Evolutionary conservation across 2,797 vertebrate species (phyloP), one percentile per base, ranked within the genome.

Genomic region (Prionace glauca): DNA sequence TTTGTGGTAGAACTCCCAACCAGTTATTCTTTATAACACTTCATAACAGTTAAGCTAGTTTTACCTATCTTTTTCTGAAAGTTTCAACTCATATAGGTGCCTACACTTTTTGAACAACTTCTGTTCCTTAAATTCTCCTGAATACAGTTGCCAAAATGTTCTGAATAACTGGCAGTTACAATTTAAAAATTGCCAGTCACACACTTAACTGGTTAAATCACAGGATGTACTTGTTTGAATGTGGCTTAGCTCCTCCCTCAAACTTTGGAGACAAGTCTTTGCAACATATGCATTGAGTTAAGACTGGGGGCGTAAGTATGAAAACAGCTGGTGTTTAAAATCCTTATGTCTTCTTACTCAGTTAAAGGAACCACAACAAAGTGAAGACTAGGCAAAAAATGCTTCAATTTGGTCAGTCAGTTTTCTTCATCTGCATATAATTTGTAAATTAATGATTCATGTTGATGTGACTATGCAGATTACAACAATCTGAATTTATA

Each of bases 311-410:
- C 90, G 11, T 69, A 92, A 69, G 2, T 67, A 20, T 92, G 90
- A 69, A 8, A 14, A 65, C 90, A 67, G 65, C 62, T 67, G 62
- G 32, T 36, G 8, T 91, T 65, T 65, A 88, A 56, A 56, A 60
- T 91, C 32, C 18, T 36, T 67, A 4, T 90, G 60, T 62, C 56
- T 67, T 36, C 14, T 91, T 91, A 91, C 32, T 67, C 0, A 92
- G n/a, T 69, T 92, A 92, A 67, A 92, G 36, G 90, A 18, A 41
- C 62, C n/a, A 69, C 90, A 9, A 92, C 62, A 92, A 92, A 92
- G n/a, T 24, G 20, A 92, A 92, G 62, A 67, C 90, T 2, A 41
- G 20, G 65, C 65, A 24, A 92, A 20, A 56, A 69, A 92, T 41
- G n/a, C n/a, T 91, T 69, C 41, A 69, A 32, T n/a, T 67, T 67